phyloP scores from a whole-genome alignment of 2,797 vertebrate species.

The Arremon aurantiirostris region DNA sequence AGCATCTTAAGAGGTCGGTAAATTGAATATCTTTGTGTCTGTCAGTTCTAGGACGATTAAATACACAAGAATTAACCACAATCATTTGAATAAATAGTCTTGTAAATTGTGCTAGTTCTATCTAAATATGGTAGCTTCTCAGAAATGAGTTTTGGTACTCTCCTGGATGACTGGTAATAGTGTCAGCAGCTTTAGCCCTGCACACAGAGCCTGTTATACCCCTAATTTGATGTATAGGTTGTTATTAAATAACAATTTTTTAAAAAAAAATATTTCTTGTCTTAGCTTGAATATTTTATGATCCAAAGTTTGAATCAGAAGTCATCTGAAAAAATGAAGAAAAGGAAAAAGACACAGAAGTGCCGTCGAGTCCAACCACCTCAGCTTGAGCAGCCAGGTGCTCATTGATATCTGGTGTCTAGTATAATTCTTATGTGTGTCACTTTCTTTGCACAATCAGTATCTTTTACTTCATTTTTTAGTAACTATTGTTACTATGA shows the following conservation, averaged over 20 bases:
- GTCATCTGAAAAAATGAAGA: slow-evolving; percentile 90
- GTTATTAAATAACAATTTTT: neutral
- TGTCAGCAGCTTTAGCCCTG: neutral
- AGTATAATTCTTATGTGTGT: neutral
- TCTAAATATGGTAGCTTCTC: neutral
- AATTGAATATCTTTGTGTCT: neutral
- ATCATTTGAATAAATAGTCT: neutral
- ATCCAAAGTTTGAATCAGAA: slow-evolving; percentile 96
- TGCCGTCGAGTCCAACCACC: slow-evolving; percentile 86
- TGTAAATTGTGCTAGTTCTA: neutral
- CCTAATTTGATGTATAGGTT: neutral
- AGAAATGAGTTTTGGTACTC: neutral
- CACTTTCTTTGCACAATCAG: neutral
- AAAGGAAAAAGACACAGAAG: slow-evolving; percentile 81
- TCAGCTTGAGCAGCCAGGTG: slow-evolving; percentile 93
- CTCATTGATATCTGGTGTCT: neutral
- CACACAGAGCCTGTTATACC: neutral
- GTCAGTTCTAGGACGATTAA: neutral
- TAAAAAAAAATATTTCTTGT: neutral
- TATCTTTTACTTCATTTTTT: neutral
- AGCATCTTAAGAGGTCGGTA: neutral
- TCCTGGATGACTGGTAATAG: neutral
- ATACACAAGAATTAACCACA: neutral
- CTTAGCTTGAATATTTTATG: slow-evolving; percentile 97
- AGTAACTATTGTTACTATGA: neutral